phyloP scores from a whole-genome alignment of 2,888 invertebrate genomes.

The Anagyrus pseudococci region DNA sequence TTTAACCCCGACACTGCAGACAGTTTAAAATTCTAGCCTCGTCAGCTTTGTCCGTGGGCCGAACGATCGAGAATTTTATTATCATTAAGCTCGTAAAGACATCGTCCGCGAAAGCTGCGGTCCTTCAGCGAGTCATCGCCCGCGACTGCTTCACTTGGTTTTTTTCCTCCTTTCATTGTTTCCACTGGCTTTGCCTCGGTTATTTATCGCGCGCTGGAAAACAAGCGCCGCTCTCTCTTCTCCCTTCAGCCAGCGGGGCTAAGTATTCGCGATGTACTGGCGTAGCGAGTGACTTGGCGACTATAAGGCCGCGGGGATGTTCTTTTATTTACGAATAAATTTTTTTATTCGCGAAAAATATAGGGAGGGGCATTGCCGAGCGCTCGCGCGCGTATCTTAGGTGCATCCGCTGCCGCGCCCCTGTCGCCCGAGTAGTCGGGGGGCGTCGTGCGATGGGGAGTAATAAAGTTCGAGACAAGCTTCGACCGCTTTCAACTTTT shows the following conservation, averaged over 20 bases:
- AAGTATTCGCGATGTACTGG: neutral
- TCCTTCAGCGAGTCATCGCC: no score
- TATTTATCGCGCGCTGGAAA: no score
- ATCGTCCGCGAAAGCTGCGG: no score
- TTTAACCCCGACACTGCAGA: no score
- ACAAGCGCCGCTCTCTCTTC: no score
- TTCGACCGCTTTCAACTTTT: slow-evolving; percentile 32
- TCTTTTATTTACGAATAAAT: slow-evolving; percentile 41
- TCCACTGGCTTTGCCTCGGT: no score
- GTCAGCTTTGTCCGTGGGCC: slow-evolving; percentile 15
- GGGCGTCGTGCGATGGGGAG: slow-evolving; percentile 32
- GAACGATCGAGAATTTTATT: slow-evolving; percentile 33
- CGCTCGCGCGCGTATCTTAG: slow-evolving; percentile 6
- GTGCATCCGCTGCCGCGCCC: no score
- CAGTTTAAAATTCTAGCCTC: slow-evolving; percentile 9
- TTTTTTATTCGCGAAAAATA: slow-evolving; percentile 31
- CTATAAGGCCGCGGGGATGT: neutral
- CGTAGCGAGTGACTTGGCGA: no score
- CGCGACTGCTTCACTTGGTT: no score
- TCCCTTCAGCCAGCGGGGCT: no score
- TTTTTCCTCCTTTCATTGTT: no score
- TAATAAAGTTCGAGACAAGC: slow-evolving; percentile 39
- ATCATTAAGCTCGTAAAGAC: slow-evolving; percentile 37
- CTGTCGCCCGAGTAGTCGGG: no score
- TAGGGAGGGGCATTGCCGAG: slow-evolving; percentile 28